These are phyloP conservation scores for Sparidentex hasta DNA, from an alignment of 2,797 vertebrate genomes.

Conservation along the genomic window DNA sequence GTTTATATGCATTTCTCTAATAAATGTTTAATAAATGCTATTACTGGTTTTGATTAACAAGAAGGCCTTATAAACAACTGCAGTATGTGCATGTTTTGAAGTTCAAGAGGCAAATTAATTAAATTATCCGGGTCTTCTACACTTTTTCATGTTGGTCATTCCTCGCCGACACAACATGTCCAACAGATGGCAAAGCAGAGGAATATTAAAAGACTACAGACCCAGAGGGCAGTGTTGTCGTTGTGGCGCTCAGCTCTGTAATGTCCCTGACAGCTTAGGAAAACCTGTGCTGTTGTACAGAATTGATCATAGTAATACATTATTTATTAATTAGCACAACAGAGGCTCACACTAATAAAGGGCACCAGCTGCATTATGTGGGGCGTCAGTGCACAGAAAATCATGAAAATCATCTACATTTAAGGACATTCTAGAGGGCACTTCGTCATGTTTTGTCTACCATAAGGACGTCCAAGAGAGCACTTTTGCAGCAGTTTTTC, in stretches of 20 bases:
- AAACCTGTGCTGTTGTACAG: not conserved
- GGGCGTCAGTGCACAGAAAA: no score
- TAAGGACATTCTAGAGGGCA: no score
- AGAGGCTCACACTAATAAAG: no score
- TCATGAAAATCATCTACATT: no score
- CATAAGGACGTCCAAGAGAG: no score
- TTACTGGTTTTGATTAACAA: not conserved
- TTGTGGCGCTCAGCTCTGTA: conserved; percentile 21
- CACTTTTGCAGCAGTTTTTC: no score
- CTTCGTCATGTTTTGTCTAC: no score
- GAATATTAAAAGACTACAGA: conserved; percentile 1
- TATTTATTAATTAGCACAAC: no score
- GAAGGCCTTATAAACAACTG: not conserved
- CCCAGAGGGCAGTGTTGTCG: not conserved
- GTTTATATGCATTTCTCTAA: not conserved
- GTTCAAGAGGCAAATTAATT: not conserved
- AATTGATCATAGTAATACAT: not conserved
- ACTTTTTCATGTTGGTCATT: not conserved
- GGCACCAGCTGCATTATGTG: no score
- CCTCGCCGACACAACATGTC: not conserved
- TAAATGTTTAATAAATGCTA: not conserved
- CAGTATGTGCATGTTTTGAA: not conserved
- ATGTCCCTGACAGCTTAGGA: not conserved
- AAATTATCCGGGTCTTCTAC: not conserved
- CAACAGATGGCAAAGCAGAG: conserved; percentile 10